These are phyloP conservation scores for Palaemon carinicauda DNA, from an alignment of 1,140 invertebrate genomes.

Conservation along the genomic window DNA sequence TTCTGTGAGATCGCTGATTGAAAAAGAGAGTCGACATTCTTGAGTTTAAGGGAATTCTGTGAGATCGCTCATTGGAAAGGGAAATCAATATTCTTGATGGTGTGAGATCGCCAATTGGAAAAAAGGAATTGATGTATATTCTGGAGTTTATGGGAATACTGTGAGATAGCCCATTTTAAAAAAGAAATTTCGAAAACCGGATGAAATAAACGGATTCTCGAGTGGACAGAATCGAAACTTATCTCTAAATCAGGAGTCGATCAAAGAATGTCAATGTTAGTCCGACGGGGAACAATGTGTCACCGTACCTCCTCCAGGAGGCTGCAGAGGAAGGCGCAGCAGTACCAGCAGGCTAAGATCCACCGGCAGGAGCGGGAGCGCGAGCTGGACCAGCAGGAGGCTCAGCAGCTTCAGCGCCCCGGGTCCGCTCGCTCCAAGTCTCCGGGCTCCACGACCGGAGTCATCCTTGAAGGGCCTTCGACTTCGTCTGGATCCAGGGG, in stretches of 20 bases:
- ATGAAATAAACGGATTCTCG: not conserved
- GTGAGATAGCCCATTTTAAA: too few relatives aligned
- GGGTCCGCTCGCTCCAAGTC: slow-evolving; percentile 29
- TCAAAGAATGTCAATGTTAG: slow-evolving; percentile 46
- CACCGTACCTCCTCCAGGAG: slow-evolving; percentile 43
- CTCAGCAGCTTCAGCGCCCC: slow-evolving; percentile 21
- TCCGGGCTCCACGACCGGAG: not conserved
- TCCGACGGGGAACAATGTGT: slow-evolving; percentile 46
- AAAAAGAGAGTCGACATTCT: too few relatives aligned
- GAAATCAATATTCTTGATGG: too few relatives aligned
- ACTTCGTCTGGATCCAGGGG: not conserved
- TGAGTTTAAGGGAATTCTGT: too few relatives aligned
- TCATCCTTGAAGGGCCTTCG: not conserved
- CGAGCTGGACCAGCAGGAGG: not conserved
- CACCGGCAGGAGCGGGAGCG: slow-evolving; percentile 9
- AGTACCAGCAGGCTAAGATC: slow-evolving; percentile 2
- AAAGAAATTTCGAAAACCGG: not conserved
- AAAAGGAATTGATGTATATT: too few relatives aligned
- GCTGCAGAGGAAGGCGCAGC: not conserved
- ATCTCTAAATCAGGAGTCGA: not conserved
- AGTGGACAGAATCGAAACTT: not conserved
- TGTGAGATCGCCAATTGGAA: too few relatives aligned
- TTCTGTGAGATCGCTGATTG: too few relatives aligned
- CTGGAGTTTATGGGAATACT: too few relatives aligned
- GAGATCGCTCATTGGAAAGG: too few relatives aligned